Evolutionary conservation across 2,797 vertebrate species (phyloP), one percentile per base, ranked within the genome.

Genomic region (Mus caroli): DNA sequence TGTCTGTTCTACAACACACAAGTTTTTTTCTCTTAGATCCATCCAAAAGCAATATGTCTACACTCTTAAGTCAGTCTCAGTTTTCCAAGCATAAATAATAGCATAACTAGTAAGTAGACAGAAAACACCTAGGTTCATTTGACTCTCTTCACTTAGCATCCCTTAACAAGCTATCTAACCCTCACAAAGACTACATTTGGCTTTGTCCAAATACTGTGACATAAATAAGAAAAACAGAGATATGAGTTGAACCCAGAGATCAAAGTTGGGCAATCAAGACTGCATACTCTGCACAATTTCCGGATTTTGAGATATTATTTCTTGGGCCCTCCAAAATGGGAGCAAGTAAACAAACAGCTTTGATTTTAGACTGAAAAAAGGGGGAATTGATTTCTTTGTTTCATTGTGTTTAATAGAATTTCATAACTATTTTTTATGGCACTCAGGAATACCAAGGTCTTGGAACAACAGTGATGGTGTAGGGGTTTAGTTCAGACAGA

Each of bases 21-120:
- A 31, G 56, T 22, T 77, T 96, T 92, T 43, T 43, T 78, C 83
- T 60, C 50, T 31, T 82, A 77, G 19, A 2, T 87, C 24, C 93
- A 24, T 56, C 77, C 93, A 73, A 90, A 90, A 94, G 67, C 6
- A 88, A 78, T 94, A 71, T 4, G 73, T 46, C 24, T 88, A 71
- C 0, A 37, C 3, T 92, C 19, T 92, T 90, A 76, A 76, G 75
- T 46, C 75, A 90, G 46, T 88, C 88, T 40, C 34, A 86, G 34
- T 88, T 93, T 94, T 40, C 67, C 37, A 88, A 14, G 94, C 20
- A 80, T 60, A 92, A 97, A 96, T 56, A 91, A 89, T 67, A 91
- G 94, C 79, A 94, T 52, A 79, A 90, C 92, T n/a, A 91, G 52
- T 78, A 94, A 90, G 20, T 64, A 1, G n/a, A 73, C 13, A 76